Evolutionary conservation across 2,113 vertebrate genomes (phyloP), one percentile per base, ranked within the genome.

Genomic region (Eupsittula cactorum): DNA sequence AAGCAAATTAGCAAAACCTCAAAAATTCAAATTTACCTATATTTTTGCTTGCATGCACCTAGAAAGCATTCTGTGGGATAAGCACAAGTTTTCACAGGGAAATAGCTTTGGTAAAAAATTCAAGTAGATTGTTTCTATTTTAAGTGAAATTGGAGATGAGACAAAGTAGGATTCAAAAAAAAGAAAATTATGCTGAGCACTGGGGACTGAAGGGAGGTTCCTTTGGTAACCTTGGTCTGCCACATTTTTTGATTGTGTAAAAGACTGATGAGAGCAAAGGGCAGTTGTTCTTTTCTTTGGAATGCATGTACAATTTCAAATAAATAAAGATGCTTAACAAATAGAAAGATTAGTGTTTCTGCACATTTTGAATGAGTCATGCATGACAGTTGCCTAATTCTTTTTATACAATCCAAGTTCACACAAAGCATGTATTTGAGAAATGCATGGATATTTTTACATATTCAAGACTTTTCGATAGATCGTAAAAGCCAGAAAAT

Each of bases 301-400:
- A 92, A 96, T 89, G 86, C 74, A 85, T 79, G 65, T 92, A 87
- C 1, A 7, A 79, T 95, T 93, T 91, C 57, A 87, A 92, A 86
- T 82, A 96, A 95, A 91, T 84, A 87, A 90, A 94, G 65, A 95
- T 81, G 87, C 57, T 85, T 95, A 92, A 75, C 93, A 96, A 95
- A 96, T 92, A 81, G 74, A 82, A 88, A 95, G 91, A 95, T 93
- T 87, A 95, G 89, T 64, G 79, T 47, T 95, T 85, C 86, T 89
- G 81, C 84, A 95, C 94, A 95, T 76, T 97, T 91, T 87, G 65
- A 91, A 89, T 65, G 74, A 91, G 86, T 96, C 77, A 92, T 86
- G 91, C 25, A 2, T 95, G 88, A 91, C 73, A 86, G 33, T 81
- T 84, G 23, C 33, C 39, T 88, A 89, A 91, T 89, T 89, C 82